Base-by-base conservation (phyloP, 2,113 vertebrate genomes). In the Epinephelus cyanopodus region DNA sequence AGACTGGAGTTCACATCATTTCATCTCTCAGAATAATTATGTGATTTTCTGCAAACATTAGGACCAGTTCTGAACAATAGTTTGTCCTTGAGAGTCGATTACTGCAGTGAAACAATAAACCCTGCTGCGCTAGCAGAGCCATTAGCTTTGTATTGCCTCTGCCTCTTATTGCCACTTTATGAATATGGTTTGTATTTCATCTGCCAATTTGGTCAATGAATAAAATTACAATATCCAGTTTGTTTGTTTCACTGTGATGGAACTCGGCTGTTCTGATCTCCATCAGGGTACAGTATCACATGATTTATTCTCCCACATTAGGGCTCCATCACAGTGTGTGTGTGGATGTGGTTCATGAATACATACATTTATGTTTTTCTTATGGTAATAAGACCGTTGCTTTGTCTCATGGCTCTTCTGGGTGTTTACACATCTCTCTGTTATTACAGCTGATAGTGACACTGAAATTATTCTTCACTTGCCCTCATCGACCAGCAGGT, bases 201-300 rank as follows among this genome's bases (percentile, higher is more conserved):
- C 77, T 87, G 90, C 70, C 86, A 91, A 83, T 92, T 89, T 90
- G 68, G 66, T 84, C 82, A 82, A 89, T 93, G 84, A 92, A 94
- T 92, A 90, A 88, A 92, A 92, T 93, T 83, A 90, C 64, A 85
- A 80, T 91, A 75, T 85, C 66, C 56, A 33, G 61, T 82, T 63
- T 68, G 54, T 76, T 79, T 68, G 15, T 71, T 52, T 77, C 64
- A 68, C 48, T 67, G 72, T 79, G 82, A 87, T 82, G 64, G 77
- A 85, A 75, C 45, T 9, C 11, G 21, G 54, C 45, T 74, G 33
- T 39, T 81, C 17, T 79, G 74, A 79, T 80, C 29, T 65, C 33
- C 72, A 48, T 62, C 73, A 60, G 77, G 69, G 42, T 42, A 63
- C 57, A 17, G n/a, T 37, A 47, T 62, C n/a, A 42, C 23, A 37